Percentiles rank a stretch among this genome's conserved stretches.
phyloP scores from a whole-genome alignment of 2,888 invertebrate species.

The Hydraecia micacea region DNA sequence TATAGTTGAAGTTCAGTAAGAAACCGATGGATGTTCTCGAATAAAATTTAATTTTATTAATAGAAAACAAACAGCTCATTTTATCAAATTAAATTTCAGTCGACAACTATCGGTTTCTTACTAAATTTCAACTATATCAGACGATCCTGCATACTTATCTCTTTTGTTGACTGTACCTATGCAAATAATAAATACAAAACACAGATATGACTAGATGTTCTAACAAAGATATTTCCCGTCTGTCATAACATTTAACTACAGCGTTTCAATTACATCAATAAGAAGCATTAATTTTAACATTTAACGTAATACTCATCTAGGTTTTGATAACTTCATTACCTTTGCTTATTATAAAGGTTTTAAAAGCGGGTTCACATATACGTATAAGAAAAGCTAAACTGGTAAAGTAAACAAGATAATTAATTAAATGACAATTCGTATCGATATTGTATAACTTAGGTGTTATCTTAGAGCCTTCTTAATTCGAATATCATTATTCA shows the following conservation, averaged over 20 bases:
- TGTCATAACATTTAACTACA: conserved; percentile 2
- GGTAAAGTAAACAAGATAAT: conserved; percentile 1
- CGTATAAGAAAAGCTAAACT: not conserved
- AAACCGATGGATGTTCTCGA: too few relatives aligned
- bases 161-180: too few relatives aligned
- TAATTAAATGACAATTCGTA: not conserved
- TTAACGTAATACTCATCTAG: conserved; percentile 11
- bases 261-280: conserved; percentile 2
- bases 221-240: not conserved
- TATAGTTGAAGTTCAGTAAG: too few relatives aligned
- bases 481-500: too few relatives aligned
- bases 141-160: too few relatives aligned
- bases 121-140: too few relatives aligned
- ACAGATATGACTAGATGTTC: not conserved
- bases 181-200: not conserved
- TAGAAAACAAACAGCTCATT: too few relatives aligned
- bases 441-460: not conserved
- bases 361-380: not conserved
- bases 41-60: too few relatives aligned
- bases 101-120: too few relatives aligned
- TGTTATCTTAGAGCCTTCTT: not conserved
- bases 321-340: conserved; percentile 29
- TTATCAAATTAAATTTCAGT: too few relatives aligned
- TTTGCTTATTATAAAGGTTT: conserved; percentile 16
- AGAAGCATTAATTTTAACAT: conserved; percentile 3